Evolutionary conservation across 2,113 vertebrate species (phyloP), one percentile per base, ranked within the genome.

Genomic region (Tragelaphus imberbis): DNA sequence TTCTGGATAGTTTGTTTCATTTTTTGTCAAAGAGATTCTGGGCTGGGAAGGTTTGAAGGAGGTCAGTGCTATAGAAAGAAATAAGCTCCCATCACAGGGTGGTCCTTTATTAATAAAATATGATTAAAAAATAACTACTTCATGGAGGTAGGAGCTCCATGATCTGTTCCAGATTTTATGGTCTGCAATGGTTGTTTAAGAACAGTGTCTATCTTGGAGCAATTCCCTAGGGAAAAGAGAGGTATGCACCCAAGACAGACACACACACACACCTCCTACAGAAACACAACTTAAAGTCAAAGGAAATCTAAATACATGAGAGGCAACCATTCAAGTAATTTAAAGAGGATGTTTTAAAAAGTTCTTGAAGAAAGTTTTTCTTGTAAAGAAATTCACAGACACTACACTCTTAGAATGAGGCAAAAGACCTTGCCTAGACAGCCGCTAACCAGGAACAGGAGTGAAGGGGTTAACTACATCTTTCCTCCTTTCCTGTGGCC

Each of bases 101-200:
- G 97, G 98, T 98, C 96, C 91, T 97, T 97, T 95, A 94, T 97
- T 97, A 97, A 97, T 91, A 97, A 96, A 98, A 98, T 93, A 96
- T 95, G 97, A 97, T 94, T 56, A 56, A 59, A 97, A 94, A 98
- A 96, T 92, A 97, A 95, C 88, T 15, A 49, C 94, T 97, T 95
- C 94, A 55, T 65, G 96, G 97, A 96, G 93, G 92, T 86, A 86
- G 82, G 47, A 89, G 68, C 28, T 51, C 47, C 49, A 81, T 94
- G 96, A 98, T 97, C 91, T 95, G 30, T 97, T 98, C 97, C 98
- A 97, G 97, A 97, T 97, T 92, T 98, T 71, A 96, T 2, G 85
- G 91, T 56, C n/a, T 91, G 65, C 56, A 94, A 16, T 53, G 53
- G 68, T 82, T 92, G 85, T 97, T 97, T 96, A 85, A 96, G 95